Conservation (phyloP, 1,140 invertebrate species). For the Nilaparvata lugens region DNA sequence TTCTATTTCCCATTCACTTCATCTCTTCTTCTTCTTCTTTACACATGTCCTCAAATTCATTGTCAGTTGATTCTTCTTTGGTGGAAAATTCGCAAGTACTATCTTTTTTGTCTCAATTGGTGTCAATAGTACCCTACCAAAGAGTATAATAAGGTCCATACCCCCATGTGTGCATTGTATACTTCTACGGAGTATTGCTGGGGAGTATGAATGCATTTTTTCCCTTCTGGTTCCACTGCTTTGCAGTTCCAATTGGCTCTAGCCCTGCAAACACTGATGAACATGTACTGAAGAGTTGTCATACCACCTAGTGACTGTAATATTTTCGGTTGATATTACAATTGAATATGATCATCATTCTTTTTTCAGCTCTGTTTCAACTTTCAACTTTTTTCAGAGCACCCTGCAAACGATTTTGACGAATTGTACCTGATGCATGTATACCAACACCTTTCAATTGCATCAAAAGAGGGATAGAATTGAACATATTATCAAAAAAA, state of each 20-base stretch:
- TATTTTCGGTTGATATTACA: slow-evolving; percentile 15
- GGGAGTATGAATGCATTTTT: slow-evolving; percentile 23
- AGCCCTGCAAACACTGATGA: not conserved
- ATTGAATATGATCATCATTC: slow-evolving; percentile 15
- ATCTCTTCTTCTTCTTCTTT: too few species aligned
- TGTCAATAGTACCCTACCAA: slow-evolving; percentile 25
- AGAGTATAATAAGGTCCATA: slow-evolving; percentile 27
- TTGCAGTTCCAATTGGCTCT: slow-evolving; percentile 14
- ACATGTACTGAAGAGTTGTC: slow-evolving; percentile 21
- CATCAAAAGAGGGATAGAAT: not conserved
- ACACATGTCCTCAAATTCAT: too few species aligned
- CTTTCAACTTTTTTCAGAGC: too few species aligned
- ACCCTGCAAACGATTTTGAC: too few species aligned
- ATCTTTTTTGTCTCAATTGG: slow-evolving; percentile 21
- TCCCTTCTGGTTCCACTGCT: slow-evolving; percentile 17
- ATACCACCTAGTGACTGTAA: slow-evolving; percentile 21
- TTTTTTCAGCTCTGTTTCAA: too few species aligned
- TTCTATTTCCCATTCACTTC: too few species aligned
- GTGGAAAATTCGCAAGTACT: slow-evolving; percentile 25
- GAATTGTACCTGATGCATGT: too few species aligned
- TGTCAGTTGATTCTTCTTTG: too few species aligned
- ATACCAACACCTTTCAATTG: too few species aligned
- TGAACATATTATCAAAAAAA: slow-evolving; percentile 24
- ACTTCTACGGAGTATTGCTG: slow-evolving; percentile 19
- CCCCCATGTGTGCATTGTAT: slow-evolving; percentile 24